Percentiles rank a stretch among this genome's conserved stretches.
Evolutionary conservation across 2,113 vertebrate genomes (phyloP).

Genomic region (Emydocephalus ijimae): DNA sequence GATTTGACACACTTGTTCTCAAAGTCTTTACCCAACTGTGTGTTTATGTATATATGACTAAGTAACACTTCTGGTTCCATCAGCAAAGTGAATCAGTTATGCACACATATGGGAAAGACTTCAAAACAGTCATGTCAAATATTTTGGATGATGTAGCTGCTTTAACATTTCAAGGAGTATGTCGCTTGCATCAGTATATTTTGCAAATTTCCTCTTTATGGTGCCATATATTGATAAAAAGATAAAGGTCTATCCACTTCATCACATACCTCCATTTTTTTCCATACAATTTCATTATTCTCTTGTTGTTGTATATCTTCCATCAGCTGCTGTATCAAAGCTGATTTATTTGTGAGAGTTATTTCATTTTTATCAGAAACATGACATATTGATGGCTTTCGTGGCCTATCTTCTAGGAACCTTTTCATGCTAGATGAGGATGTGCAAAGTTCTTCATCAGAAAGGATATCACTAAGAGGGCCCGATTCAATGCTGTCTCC

Average conservation of each 20-base stretch:
- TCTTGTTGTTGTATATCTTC: constrained; percentile 87
- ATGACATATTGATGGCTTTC: constrained; percentile 38
- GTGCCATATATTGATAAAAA: background rate
- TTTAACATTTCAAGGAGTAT: background rate
- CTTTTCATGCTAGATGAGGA: constrained; percentile 65
- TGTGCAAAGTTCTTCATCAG: constrained; percentile 79
- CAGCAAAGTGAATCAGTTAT: background rate
- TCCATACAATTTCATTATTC: constrained; percentile 85
- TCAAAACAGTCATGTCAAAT: background rate
- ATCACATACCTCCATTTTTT: constrained; percentile 87
- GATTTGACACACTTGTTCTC: background rate
- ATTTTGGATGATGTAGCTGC: background rate
- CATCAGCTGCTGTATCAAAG: constrained; percentile 84
- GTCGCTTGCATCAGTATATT: background rate
- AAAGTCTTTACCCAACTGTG: background rate
- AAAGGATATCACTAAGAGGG: constrained; percentile 84
- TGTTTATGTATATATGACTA: background rate
- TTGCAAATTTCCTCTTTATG: background rate
- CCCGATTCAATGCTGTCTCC: constrained; percentile 91
- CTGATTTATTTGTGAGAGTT: constrained; percentile 67
- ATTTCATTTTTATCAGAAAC: constrained; percentile 62
- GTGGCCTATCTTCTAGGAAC: constrained; percentile 56
- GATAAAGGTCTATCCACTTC: background rate
- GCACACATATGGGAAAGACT: background rate
- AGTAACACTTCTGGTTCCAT: background rate